Evolutionary conservation across 2,888 invertebrate genomes (phyloP).

Genomic region (Drosophila koepferae): DNA sequence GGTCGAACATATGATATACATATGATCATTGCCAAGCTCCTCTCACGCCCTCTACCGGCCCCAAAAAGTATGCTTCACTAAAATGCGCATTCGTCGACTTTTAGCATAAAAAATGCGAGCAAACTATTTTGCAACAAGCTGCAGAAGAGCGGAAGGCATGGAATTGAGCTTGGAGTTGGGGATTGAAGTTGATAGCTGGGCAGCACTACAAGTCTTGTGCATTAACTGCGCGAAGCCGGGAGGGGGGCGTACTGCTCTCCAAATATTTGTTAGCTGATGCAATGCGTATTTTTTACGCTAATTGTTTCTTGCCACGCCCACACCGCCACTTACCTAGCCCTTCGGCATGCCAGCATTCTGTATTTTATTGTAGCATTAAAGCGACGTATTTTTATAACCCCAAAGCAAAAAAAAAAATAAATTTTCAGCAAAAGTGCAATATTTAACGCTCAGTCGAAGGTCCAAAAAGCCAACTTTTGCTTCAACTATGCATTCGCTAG

Average conservation of each 20-base stretch:
- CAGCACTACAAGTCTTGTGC: slow-evolving; percentile 35
- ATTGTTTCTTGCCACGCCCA: slow-evolving; percentile 78
- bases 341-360: slow-evolving; percentile 75
- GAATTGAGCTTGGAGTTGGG: background rate
- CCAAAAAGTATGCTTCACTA: slow-evolving; percentile 45
- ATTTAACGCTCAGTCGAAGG: slow-evolving; percentile 62
- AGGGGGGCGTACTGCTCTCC: slow-evolving; percentile 7
- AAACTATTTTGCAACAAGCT: slow-evolving; percentile 52
- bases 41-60: background rate
- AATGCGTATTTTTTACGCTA: slow-evolving; percentile 82
- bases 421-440: slow-evolving; percentile 58
- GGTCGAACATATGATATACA: slow-evolving; percentile 10
- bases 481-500: slow-evolving; percentile 8
- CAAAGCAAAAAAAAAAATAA: background rate
- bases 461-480: slow-evolving; percentile 39
- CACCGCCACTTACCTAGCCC: background rate
- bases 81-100: slow-evolving; percentile 51
- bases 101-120: slow-evolving; percentile 60
- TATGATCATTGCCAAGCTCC: slow-evolving; percentile 5
- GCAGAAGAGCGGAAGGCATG: background rate
- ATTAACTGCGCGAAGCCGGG: slow-evolving; percentile 25
- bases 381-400: slow-evolving; percentile 82
- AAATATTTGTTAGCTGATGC: slow-evolving; percentile 62
- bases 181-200: background rate
- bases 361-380: slow-evolving; percentile 84